Evolutionary conservation across 23 tunicate species (phyloP), one percentile per base, ranked within the genome.

Genomic region (Clavelina lepadiformis): DNA sequence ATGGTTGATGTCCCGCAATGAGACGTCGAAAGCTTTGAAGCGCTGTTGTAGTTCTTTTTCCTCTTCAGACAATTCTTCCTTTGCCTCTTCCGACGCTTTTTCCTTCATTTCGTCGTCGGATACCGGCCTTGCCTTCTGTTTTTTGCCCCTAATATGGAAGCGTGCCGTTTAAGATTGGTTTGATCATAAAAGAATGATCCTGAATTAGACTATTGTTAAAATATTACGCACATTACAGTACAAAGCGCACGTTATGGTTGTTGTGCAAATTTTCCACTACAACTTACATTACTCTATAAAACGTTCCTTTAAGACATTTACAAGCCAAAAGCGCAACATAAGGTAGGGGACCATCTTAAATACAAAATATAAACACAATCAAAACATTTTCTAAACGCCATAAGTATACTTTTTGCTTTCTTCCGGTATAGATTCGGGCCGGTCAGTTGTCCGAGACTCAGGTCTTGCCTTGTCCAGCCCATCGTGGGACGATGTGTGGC

Each of bases 71-170:
- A 54, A 63, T 57, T 86, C 95, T 24, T 77, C 83, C 35, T 61
- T 46, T 1, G 59, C 38, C 25, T 84, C 93, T n/a, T 88, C 96
- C 19, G 56, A 38, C n/a, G 64, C 61, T 55, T 69, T 71, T 18
- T 89, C 96, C 54, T 76, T 75, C 11, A 59, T 63, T 50, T 89
- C 97, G n/a, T 81, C 89, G 3, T 67, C 82, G 1, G 96, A 80
- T 22, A 64, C 61, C 18, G 83, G 89, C 0, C 89, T 51, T 15
- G 70, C 49, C 63, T 89, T 81, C 28, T 69, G 51, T 59, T 75
- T 89, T 56, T 83, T 69, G 33, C 35, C 22, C 28, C 65, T 71
- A 65, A n/a, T n/a, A n/a, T n/a, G n/a, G n/a, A n/a, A n/a, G n/a
- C 15, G 13, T 44, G 50, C 50, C 18, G 15, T 44, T 11, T 11